Evolutionary conservation across 1,140 invertebrate species (phyloP), one percentile per base, ranked within the genome.

Genomic region (Atta cephalotes): DNA sequence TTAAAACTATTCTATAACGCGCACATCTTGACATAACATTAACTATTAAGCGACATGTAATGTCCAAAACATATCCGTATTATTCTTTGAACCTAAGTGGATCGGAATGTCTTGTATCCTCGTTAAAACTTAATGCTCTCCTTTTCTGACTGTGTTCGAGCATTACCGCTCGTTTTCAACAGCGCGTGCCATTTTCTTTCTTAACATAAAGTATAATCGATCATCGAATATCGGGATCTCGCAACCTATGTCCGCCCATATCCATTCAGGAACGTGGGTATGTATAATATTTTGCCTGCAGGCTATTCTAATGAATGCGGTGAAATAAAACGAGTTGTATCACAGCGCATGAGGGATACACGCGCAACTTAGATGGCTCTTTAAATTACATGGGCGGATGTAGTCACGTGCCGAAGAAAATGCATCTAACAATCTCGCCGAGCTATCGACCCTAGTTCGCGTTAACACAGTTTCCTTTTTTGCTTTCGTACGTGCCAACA

Each of bases 391-490:
- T 86, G 87, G 91, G 90, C 88, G 90, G 87, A 63, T 80, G 39
- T 9, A 65, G 91, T 65, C 91, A 91, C 91, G 91, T 92, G 91
- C 72, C 90, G 68, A 62, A 78, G 85, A 88, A 82, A 91, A 78
- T 68, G 58, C 51, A 68, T 63, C 80, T 6, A 70, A 51, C 53
- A 65, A 63, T n/a, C 58, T 28, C 25, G 45, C 45, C 39, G 25
- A 71, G 18, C 45, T 45, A 53, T 31, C 70, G 60, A 86, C 84
- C 77, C 82, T 45, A 31, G 70, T 56, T 72, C 81, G 77, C 85
- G 70, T 58, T 31, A 63, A 76, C 65, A 65, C 63, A 71, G 70
- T 86, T 89, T 62, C 58, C 21, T 76, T 72, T 60, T 89, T 85
- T 72, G 9, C 74, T 49, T 58, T 58, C 16, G 39, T 74, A 18